Evolutionary conservation across 2,888 invertebrate genomes (phyloP).

Genomic region (Agonum fuliginosum): DNA sequence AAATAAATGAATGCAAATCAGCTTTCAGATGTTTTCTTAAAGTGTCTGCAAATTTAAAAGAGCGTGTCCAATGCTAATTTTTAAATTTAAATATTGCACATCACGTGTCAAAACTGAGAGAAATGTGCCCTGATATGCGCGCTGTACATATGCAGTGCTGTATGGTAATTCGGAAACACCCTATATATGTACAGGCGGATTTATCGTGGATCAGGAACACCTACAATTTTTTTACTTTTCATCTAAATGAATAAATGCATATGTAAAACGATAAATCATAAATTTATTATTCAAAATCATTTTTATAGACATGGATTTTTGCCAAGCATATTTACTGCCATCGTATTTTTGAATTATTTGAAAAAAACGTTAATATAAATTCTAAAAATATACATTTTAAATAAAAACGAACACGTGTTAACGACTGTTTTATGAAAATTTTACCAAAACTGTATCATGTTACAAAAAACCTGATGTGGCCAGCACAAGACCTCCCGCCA

Average conservation of each 20-base stretch:
- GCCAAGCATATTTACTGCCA: too few species aligned
- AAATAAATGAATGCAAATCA: constrained; percentile 30
- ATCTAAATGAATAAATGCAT: too few species aligned
- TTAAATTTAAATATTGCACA: constrained; percentile 37
- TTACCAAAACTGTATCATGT: neutral
- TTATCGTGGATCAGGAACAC: too few species aligned
- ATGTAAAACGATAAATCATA: too few species aligned
- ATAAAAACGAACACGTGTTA: neutral
- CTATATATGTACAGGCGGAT: neutral
- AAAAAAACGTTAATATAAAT: neutral
- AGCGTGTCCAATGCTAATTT: constrained; percentile 36
- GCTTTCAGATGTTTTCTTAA: neutral
- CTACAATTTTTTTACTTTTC: too few species aligned
- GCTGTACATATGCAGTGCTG: neutral
- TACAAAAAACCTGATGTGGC: too few species aligned
- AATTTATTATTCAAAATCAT: neutral
- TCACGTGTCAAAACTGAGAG: constrained; percentile 20
- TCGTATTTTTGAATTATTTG: too few species aligned
- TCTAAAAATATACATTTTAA: too few species aligned
- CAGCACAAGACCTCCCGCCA: too few species aligned
- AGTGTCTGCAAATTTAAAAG: constrained; percentile 19
- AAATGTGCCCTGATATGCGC: neutral
- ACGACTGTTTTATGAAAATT: neutral
- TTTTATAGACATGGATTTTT: too few species aligned
- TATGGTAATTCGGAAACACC: constrained; percentile 23